A percentile compares a stretch with the other conserved stretches of the same genome.
Conservation (phyloP, 2,113 vertebrate species). For the Polypterus bichir region DNA sequence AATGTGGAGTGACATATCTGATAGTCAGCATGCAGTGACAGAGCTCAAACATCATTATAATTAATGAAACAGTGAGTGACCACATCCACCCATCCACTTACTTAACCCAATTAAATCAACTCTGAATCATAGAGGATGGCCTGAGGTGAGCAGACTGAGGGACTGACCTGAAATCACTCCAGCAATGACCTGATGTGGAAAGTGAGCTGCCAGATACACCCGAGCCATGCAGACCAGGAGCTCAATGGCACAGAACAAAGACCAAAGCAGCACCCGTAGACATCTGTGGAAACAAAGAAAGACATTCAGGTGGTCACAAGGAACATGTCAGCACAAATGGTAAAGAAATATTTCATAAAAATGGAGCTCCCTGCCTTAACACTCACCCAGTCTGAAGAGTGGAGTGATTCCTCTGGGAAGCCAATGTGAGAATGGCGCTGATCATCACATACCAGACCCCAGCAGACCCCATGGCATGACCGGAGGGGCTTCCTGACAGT, state of each 20-base stretch:
- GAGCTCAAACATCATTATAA: too few species aligned
- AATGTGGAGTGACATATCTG: too few species aligned
- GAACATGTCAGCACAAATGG: not conserved
- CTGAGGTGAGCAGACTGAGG: not conserved
- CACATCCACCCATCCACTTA: too few species aligned
- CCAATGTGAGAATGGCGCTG: constrained; percentile 38
- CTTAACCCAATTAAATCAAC: too few species aligned
- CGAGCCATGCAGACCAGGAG: constrained; percentile 68
- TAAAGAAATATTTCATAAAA: too few species aligned
- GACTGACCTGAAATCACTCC: constrained; percentile 67
- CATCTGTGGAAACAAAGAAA: constrained; percentile 37
- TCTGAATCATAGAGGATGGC: too few species aligned
- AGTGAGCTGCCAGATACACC: constrained; percentile 70
- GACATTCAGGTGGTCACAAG: not conserved
- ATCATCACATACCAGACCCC: constrained; percentile 58
- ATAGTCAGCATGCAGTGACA: too few species aligned
- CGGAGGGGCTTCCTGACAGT: constrained; percentile 51
- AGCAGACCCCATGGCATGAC: constrained; percentile 56
- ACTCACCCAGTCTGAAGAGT: constrained; percentile 38
- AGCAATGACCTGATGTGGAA: constrained; percentile 70
- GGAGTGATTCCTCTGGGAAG: constrained; percentile 29
- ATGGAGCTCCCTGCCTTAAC: not conserved
- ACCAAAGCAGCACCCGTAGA: constrained; percentile 54
- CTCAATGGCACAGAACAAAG: constrained; percentile 52
- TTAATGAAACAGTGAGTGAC: too few species aligned